phyloP scores from a whole-genome alignment of 2,113 vertebrate genomes.

The Octodon degus region DNA sequence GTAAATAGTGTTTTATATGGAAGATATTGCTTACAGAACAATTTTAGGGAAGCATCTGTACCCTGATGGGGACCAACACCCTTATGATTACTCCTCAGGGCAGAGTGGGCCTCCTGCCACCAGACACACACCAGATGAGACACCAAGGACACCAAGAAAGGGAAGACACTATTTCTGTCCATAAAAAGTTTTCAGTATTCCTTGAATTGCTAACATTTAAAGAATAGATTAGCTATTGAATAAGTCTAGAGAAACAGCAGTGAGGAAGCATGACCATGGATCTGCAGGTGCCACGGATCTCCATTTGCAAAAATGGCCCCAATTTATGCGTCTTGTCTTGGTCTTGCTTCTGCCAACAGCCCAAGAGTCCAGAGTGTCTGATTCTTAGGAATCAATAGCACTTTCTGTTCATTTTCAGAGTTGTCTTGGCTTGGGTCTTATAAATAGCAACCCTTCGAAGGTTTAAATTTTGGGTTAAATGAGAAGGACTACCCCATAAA shows the following conservation, averaged over 20 bases:
- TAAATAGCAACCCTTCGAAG: not conserved
- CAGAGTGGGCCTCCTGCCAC: not conserved
- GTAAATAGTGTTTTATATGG: conserved; percentile 1
- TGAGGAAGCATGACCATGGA: not conserved
- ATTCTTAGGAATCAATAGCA: not conserved
- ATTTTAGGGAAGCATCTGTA: not conserved
- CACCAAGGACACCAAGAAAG: not conserved
- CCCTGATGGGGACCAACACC: not conserved
- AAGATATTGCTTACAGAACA: not conserved
- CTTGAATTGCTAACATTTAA: not conserved
- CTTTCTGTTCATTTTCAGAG: not conserved
- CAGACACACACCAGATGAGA: not conserved
- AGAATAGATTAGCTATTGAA: not conserved
- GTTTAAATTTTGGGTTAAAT: not conserved
- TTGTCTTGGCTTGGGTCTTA: not conserved
- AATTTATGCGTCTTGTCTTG: not conserved
- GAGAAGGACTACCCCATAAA: not conserved
- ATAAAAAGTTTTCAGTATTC: not conserved
- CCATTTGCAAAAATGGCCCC: not conserved
- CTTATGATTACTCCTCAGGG: conserved; percentile 5
- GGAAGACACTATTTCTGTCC: not conserved
- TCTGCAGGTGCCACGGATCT: not conserved
- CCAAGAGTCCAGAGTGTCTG: too few relatives aligned
- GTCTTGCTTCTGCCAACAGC: too few relatives aligned
- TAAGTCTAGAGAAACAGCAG: not conserved